Evolutionary conservation across 2,797 vertebrate genomes (phyloP), one percentile per base, ranked within the genome.

Genomic region (Pipistrellus pipistrellus): DNA sequence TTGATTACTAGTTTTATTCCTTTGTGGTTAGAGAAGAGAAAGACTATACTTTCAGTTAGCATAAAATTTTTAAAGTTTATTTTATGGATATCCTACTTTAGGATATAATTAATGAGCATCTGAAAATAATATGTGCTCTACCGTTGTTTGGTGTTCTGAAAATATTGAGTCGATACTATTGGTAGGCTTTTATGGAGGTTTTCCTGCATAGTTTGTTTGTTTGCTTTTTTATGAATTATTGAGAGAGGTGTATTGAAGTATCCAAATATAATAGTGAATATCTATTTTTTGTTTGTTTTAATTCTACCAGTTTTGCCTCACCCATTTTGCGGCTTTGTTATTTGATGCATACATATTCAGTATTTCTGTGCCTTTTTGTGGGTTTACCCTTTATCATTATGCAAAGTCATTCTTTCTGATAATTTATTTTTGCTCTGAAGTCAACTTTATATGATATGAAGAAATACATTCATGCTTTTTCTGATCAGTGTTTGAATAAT

Each of bases 401-500:
- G 55, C 15, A 64, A 41, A 44, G 13, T 46, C 25, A 20, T 15
- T 32, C 2, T 85, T 30, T 66, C 14, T 55, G 2, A 1, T 57
- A 32, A 53, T 25, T 90, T 51, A 32, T 51, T 51, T 81, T 89
- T 75, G 20, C 8, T 62, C 20, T 69, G 13, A 59, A 51, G 2
- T 73, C 11, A 68, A 85, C 5, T 81, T 76, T 32, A 77, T 85
- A 13, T 87, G 4, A 81, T 88, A 85, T 81, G 76, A 90, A 64
- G 6, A 35, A 53, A 35, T 77, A 8, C 7, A 88, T 1, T 35
- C 11, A 10, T 90, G 18, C 6, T 73, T 88, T 77, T 30, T 82
- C 88, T 21, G 1, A 35, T 78, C 48, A 72, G 35, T 72, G 3
- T 62, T 77, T 94, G 1, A 23, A 46, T 62, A 0, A 32, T 30